phyloP scores from a whole-genome alignment of 2,888 invertebrate species.

The Pseudoips prasinana region DNA sequence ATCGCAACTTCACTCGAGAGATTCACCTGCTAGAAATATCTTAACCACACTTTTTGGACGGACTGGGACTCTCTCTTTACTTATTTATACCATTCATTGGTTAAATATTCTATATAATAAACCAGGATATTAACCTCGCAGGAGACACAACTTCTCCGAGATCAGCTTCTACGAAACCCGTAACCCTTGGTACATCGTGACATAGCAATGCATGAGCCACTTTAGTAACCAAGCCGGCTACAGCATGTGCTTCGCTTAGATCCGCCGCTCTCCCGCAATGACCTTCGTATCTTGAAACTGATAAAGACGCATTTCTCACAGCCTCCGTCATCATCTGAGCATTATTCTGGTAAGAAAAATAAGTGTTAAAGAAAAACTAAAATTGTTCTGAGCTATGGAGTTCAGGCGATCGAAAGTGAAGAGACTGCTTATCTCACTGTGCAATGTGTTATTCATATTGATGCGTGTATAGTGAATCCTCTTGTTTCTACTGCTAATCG shows the following conservation, averaged over 20 bases:
- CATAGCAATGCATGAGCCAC: conserved; percentile 64
- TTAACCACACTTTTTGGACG: too few species aligned
- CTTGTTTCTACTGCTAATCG: too few species aligned
- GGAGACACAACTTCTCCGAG: conserved; percentile 61
- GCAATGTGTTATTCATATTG: too few species aligned
- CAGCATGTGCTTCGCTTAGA: conserved; percentile 70
- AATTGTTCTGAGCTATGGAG: too few species aligned
- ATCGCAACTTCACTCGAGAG: too few species aligned
- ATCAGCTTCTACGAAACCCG: conserved; percentile 68
- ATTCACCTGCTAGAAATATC: too few species aligned
- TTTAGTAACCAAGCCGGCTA: conserved; percentile 62
- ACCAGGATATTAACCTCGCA: conserved; percentile 52
- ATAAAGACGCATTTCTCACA: conserved; percentile 49
- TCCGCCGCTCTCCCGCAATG: conserved; percentile 51
- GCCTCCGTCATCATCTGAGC: conserved; percentile 63
- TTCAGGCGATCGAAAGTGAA: too few species aligned
- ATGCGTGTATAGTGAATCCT: too few species aligned
- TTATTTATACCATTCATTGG: too few species aligned
- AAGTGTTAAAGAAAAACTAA: conserved; percentile 10
- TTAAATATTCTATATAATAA: too few species aligned
- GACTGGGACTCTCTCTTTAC: too few species aligned
- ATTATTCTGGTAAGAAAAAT: conserved; percentile 48
- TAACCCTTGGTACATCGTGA: conserved; percentile 57
- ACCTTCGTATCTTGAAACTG: conserved; percentile 49
- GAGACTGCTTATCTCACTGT: too few species aligned